phyloP scores from a whole-genome alignment of 2,113 vertebrate genomes.

The Amblyopsis rosae region DNA sequence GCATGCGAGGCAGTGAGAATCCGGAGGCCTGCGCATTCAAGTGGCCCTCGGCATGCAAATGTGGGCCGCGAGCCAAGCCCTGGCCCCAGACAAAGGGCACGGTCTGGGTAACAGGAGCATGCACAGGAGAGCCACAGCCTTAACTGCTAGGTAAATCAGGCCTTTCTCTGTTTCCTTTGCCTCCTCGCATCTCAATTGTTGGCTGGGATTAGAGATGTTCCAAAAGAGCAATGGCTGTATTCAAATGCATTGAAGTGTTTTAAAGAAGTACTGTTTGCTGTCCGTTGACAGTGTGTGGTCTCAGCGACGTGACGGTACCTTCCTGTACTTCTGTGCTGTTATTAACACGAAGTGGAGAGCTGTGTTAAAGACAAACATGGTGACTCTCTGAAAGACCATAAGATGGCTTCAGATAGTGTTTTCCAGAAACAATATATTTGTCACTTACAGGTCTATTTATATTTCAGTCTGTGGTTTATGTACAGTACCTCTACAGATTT shows the following conservation, averaged over 20 bases:
- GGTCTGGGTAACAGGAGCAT: constrained; percentile 76
- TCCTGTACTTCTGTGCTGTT: constrained; percentile 8
- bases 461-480: no score
- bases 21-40: constrained; percentile 73
- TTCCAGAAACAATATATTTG: no score
- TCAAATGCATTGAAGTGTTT: constrained; percentile 50
- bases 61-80: constrained; percentile 50
- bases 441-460: no score
- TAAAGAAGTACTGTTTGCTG: constrained; percentile 34
- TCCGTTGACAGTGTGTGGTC: constrained; percentile 38
- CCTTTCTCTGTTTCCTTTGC: constrained; percentile 43
- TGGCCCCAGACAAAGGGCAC: constrained; percentile 59
- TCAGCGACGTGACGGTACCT: constrained; percentile 31
- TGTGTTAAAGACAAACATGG: no score
- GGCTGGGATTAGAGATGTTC: constrained; percentile 49
- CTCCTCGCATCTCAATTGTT: constrained; percentile 52
- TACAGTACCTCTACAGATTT: no score
- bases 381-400: no score
- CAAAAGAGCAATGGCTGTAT: constrained; percentile 54
- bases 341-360: neutral
- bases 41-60: constrained; percentile 80
- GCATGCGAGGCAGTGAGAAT: constrained; percentile 80
- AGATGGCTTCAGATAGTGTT: no score
- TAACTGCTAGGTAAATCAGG: constrained; percentile 78
- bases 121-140: constrained; percentile 66